Percentiles rank a stretch among this genome's conserved stretches.
Conservation (phyloP, 2,797 vertebrate genomes). For the Thripadectes ignobilis region DNA sequence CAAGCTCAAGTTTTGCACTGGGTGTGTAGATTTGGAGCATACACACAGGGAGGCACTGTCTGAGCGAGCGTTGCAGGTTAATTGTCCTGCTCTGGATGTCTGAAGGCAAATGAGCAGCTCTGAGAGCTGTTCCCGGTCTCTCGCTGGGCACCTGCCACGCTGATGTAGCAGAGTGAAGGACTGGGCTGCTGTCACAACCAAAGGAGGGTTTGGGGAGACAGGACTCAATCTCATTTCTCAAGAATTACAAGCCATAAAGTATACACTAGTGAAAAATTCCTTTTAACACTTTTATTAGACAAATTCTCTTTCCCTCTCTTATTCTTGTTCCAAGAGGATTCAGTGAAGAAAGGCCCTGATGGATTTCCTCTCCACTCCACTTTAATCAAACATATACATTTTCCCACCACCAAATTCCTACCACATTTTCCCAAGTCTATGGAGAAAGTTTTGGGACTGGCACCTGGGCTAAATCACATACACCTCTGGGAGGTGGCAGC, state of each 20-base stretch:
- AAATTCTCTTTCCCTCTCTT: neutral
- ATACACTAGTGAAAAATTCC: neutral
- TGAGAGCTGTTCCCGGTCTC: neutral
- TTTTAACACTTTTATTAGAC: neutral
- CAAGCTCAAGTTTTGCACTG: neutral
- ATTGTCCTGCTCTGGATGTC: fast-evolving
- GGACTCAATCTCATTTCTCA: neutral
- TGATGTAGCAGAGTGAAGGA: fast-evolving
- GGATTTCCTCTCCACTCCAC: neutral
- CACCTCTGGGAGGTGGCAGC: neutral
- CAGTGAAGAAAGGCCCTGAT: neutral
- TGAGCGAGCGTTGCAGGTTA: fast-evolving
- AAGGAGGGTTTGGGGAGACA: neutral
- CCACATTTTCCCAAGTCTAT: neutral
- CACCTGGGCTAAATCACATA: neutral
- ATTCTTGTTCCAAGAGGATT: neutral
- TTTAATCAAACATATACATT: neutral
- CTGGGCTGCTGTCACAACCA: neutral
- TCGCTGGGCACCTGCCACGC: neutral
- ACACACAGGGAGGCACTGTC: neutral
- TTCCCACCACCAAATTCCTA: neutral
- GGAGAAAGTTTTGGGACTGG: neutral
- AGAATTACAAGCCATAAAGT: neutral
- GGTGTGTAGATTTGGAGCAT: neutral
- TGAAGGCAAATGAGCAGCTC: neutral